These are phyloP conservation scores for Plebejus argus DNA, from an alignment of 2,888 invertebrate genomes.

Conservation along the genomic window DNA sequence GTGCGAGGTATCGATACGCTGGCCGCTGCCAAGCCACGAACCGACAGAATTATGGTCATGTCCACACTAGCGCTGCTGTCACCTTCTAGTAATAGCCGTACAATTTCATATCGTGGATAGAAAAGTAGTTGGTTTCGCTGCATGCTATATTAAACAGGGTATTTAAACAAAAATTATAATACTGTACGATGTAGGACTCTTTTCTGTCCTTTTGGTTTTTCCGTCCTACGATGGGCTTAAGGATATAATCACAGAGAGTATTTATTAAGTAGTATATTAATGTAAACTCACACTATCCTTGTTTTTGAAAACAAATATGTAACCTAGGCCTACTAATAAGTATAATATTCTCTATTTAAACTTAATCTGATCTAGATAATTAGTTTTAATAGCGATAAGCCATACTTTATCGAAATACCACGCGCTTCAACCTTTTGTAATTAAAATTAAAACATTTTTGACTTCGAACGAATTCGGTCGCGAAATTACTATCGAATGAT, in stretches of 20 bases:
- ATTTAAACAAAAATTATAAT: too few species aligned
- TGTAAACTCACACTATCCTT: too few species aligned
- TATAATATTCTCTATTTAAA: too few species aligned
- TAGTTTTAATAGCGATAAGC: neutral
- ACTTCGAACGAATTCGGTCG: neutral
- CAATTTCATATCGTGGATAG: neutral
- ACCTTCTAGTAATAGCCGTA: neutral
- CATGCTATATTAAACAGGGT: too few species aligned
- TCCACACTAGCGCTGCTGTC: conserved; percentile 1
- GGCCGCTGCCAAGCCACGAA: conserved; percentile 19
- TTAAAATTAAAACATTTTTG: neutral
- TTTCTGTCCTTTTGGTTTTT: too few species aligned
- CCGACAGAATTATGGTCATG: conserved; percentile 14
- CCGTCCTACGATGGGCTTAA: too few species aligned
- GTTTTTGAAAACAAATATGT: too few species aligned
- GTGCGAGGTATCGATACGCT: conserved; percentile 19
- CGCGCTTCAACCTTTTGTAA: neutral
- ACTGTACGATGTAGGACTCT: too few species aligned
- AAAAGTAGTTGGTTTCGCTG: neutral
- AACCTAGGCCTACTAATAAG: too few species aligned
- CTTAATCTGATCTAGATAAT: neutral
- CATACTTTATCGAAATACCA: neutral
- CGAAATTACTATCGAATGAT: conserved; percentile 6
- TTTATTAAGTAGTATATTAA: too few species aligned
- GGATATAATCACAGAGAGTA: too few species aligned